Percentiles rank a stretch among this genome's conserved stretches.
Conservation (phyloP, 2,888 invertebrate species). For the Rhingia campestris region DNA sequence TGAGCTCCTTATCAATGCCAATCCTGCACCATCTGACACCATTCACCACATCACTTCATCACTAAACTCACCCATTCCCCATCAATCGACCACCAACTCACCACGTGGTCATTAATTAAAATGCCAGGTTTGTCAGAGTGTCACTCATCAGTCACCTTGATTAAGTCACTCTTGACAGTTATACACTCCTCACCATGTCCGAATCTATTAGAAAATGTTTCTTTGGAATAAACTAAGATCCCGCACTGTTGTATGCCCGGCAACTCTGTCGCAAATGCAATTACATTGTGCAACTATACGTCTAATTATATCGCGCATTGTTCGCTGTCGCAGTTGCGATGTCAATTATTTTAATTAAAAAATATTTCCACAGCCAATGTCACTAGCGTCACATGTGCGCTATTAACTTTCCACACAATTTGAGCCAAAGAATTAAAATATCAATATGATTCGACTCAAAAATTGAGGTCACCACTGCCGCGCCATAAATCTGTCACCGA, state of each 20-base stretch:
- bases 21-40: neutral
- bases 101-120: constrained; percentile 4
- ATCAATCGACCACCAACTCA: neutral
- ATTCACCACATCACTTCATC: neutral
- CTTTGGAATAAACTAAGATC: constrained; percentile 16
- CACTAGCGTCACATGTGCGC: constrained; percentile 31
- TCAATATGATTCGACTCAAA: constrained; percentile 53
- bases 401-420: constrained; percentile 64
- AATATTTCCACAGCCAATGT: constrained; percentile 56
- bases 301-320: constrained; percentile 42
- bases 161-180: constrained; percentile 7
- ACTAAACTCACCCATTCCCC: neutral
- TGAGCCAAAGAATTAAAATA: constrained; percentile 49
- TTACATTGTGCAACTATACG: constrained; percentile 51
- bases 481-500: constrained; percentile 68
- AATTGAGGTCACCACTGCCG: constrained; percentile 49
- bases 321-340: constrained; percentile 19
- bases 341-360: constrained; percentile 67
- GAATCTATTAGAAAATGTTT: constrained; percentile 22
- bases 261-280: constrained; percentile 4
- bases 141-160: constrained; percentile 23
- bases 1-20: too few relatives aligned
- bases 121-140: constrained; percentile 23
- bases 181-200: neutral
- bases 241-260: neutral